Conservation (phyloP, 92 coral and sea anemone species). For the Heliopora coerulea region DNA sequence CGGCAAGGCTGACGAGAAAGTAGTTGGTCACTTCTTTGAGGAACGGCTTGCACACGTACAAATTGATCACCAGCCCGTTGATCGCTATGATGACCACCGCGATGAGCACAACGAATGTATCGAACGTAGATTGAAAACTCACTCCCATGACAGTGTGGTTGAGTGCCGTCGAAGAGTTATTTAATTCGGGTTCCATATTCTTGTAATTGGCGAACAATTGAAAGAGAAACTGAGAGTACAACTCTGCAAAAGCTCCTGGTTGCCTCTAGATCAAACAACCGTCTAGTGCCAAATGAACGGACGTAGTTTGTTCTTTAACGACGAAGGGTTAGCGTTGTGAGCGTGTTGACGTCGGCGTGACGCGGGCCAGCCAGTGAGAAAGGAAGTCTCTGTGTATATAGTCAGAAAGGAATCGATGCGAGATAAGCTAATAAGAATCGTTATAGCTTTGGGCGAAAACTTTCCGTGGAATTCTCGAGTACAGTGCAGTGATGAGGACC, state of each 20-base stretch:
- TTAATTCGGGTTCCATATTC: not conserved
- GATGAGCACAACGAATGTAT: constrained; percentile 8
- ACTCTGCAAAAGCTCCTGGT: no score
- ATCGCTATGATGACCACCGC: constrained; percentile 17
- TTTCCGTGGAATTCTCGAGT: not conserved
- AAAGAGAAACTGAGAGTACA: no score
- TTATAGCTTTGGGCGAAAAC: not conserved
- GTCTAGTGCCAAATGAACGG: no score
- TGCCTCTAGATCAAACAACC: no score
- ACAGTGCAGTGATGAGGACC: not conserved
- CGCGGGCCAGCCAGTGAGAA: not conserved
- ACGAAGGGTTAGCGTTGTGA: not conserved
- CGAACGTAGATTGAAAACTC: not conserved
- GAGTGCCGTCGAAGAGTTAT: not conserved
- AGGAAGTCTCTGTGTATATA: not conserved
- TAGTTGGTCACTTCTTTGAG: constrained; percentile 36
- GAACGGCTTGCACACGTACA: constrained; percentile 28
- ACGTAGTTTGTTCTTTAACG: not conserved
- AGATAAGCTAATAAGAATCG: not conserved
- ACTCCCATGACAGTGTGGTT: not conserved
- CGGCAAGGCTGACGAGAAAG: constrained; percentile 37
- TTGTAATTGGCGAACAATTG: not conserved
- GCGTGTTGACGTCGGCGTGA: not conserved
- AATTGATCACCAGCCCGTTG: constrained; percentile 18
- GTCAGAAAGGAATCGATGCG: not conserved